These are phyloP conservation scores for Chloropsis hardwickii DNA, from an alignment of 2,113 vertebrate genomes.

Conservation along the genomic window DNA sequence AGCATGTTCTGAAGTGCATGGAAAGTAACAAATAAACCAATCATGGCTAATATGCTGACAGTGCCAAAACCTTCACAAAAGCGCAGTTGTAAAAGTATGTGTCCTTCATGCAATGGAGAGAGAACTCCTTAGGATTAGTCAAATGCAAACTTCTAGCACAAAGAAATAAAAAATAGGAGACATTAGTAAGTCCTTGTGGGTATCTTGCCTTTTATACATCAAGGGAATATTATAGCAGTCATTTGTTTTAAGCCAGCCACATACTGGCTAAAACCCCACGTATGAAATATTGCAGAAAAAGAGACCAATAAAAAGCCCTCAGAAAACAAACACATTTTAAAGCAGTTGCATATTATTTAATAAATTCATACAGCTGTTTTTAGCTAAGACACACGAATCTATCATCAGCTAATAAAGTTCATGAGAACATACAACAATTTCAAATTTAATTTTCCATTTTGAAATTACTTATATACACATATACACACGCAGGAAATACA, in stretches of 20 bases:
- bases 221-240: not conserved
- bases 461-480: not conserved
- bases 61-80: not conserved
- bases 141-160: not conserved
- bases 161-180: not conserved
- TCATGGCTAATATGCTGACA: not conserved
- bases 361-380: slow-evolving; percentile 16
- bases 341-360: not conserved
- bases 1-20: not conserved
- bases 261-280: not conserved
- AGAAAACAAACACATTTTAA: slow-evolving; percentile 32
- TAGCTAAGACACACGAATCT: not conserved
- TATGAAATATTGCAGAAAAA: slow-evolving; percentile 2
- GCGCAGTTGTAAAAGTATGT: not conserved
- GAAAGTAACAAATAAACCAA: not conserved
- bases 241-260: not conserved
- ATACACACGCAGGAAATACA: not conserved
- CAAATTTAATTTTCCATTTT: not conserved
- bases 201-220: not conserved
- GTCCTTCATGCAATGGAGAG: not conserved
- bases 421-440: not conserved
- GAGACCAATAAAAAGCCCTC: not conserved
- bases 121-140: not conserved
- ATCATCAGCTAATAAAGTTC: not conserved
- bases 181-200: not conserved